Evolutionary conservation across 1,140 invertebrate genomes (phyloP), one percentile per base, ranked within the genome.

Genomic region (Phymastichus coffea): DNA sequence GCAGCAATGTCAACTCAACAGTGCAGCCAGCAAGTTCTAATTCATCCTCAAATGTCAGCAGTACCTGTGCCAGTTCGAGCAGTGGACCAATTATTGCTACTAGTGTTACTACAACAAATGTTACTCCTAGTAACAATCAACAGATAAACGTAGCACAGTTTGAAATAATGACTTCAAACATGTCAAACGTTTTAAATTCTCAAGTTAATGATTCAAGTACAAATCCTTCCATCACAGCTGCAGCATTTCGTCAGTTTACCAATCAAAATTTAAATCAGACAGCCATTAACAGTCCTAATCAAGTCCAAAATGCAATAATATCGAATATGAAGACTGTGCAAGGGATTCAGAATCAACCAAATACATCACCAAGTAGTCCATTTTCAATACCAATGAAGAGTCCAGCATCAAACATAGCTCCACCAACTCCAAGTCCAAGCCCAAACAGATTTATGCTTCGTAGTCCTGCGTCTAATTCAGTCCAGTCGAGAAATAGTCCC

Each of bases 381-480:
- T 79, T 80, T 57, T 79, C 78, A 7, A 77, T 80, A 60, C 78
- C 78, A 23, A 61, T 79, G 52, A 79, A 79, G 43, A 79, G 77
- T 65, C 78, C 78, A 26, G 76, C 76, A 4, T 80, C 78, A 6
- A 79, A 79, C 61, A 79, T 80, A 30, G 76, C 78, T 22, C 78
- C 77, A 30, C 78, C 78, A 17, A 80, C 78, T 4, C 78, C 78
- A 14, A 79, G 78, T 52, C 77, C 78, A 35, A 79, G 78, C 64
- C 78, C 78, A 17, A 79, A 79, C 37, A 68, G 77, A 59, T 59
- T 80, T 28, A 61, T 80, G 49, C 61, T 79, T 22, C 64, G 77
- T 53, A 79, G 76, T 67, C 77, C 78, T 30, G 78, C 77, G 7
- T 77, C 78, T 1, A 80, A 79, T 66, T 80, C 78, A 8, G 78